Conservation (phyloP, 64 coral and sea anemone genomes). For the Montipora capricornis region DNA sequence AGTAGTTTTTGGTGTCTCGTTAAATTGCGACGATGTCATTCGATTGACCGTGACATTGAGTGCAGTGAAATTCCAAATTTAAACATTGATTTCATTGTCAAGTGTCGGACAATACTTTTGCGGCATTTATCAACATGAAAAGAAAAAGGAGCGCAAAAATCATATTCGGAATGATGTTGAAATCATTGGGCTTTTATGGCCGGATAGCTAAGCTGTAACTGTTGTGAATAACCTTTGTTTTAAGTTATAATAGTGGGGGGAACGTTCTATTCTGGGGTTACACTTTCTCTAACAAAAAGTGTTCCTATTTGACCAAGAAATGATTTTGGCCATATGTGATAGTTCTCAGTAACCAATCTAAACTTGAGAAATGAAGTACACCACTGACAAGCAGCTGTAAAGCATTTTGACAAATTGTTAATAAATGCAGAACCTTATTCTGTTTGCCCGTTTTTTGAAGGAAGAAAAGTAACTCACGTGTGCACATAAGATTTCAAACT, state of each 20-base stretch:
- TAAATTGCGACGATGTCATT: constrained; percentile 13
- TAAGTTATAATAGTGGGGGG: background rate
- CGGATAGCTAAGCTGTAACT: constrained; percentile 13
- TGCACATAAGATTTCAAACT: background rate
- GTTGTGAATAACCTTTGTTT: background rate
- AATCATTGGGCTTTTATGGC: background rate
- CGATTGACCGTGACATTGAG: background rate
- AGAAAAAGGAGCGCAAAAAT: background rate
- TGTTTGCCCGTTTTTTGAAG: background rate
- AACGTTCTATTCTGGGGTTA: background rate
- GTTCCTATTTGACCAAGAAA: background rate
- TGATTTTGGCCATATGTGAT: background rate
- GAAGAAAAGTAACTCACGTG: background rate
- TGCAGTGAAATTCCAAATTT: constrained; percentile 6
- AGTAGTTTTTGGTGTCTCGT: background rate
- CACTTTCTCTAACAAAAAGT: no score
- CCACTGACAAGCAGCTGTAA: background rate
- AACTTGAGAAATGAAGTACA: background rate
- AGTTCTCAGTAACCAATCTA: no score
- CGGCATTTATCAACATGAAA: background rate
- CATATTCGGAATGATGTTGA: background rate
- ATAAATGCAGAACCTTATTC: constrained; percentile 18
- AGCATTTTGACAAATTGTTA: constrained; percentile 28
- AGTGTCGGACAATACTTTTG: background rate
- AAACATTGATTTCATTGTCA: constrained; percentile 19